Evolutionary conservation across 2,888 invertebrate species (phyloP).

Genomic region (Pegoplata infirma): DNA sequence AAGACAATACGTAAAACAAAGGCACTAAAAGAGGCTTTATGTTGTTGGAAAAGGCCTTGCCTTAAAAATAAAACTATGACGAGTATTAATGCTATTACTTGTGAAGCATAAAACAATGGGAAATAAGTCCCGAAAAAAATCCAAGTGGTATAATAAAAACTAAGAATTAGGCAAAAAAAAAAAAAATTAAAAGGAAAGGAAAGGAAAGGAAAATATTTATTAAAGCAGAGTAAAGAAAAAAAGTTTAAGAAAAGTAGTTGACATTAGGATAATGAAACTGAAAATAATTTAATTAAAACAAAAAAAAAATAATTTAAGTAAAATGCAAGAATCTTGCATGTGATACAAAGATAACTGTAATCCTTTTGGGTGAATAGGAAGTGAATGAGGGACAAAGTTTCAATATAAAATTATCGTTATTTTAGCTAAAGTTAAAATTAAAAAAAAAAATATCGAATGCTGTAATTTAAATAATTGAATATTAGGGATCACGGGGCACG

Average conservation of each 20-base stretch:
- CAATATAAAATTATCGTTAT: too few species aligned
- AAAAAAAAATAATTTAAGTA: background rate
- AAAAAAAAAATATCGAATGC: too few species aligned
- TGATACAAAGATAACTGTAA: background rate
- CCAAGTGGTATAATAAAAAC: slow-evolving; percentile 34
- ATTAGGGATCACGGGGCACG: too few species aligned
- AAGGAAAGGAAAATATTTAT: background rate
- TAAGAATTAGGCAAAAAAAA: too few species aligned
- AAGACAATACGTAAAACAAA: slow-evolving; percentile 22
- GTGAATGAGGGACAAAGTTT: too few species aligned
- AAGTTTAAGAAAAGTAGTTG: background rate
- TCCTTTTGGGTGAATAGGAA: too few species aligned
- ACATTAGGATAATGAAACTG: background rate
- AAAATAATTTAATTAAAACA: background rate
- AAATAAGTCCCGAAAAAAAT: slow-evolving; percentile 21
- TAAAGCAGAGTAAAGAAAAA: background rate
- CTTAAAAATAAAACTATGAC: slow-evolving; percentile 14
- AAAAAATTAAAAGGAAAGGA: slow-evolving; percentile 1
- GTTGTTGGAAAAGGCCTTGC: slow-evolving; percentile 17
- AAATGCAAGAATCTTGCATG: background rate
- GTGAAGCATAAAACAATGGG: slow-evolving; percentile 11
- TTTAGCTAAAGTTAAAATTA: too few species aligned
- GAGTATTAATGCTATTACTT: slow-evolving; percentile 21
- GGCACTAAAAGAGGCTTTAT: slow-evolving; percentile 17
- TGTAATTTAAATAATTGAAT: too few species aligned